Base-by-base conservation (phyloP, 2,113 vertebrate species). In the Chloropsis cyanopogon region DNA sequence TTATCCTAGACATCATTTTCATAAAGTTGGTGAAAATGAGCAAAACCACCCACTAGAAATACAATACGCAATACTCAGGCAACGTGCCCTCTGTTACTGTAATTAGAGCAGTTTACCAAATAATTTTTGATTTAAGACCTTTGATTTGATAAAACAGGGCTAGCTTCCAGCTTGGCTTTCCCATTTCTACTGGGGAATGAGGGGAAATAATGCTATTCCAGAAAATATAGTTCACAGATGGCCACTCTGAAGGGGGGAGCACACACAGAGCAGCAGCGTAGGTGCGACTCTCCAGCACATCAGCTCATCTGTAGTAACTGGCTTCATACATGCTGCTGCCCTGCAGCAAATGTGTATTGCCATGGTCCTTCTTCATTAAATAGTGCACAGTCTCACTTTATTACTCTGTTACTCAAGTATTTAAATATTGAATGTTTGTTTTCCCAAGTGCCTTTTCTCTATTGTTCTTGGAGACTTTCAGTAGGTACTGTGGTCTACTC, bases 151-250 rank as follows among this genome's bases (percentile, higher is more conserved):
- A 88, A 71, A 23, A 37, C 12, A 77, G 35, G 47, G 50, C 63
- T 75, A 93, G 71, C 70, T 80, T 92, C 82, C 52, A 85, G 59
- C 76, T 82, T 93, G 71, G 22, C 52, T 63, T 88, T 90, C 59
- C 14, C 26, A 37, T 20, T 87, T 95, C 63, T 87, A 4, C 71
- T 78, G 76, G 54, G 47, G 46, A 91, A 42, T 85, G 75, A 87
- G 5, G 28, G 28, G 16, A 4, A 64, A 66, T 68, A 95, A 89
- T 52, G 12, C 72, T 75, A 2, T 94, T 95, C 35, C 56, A 86
- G 82, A 81, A 90, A 80, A 88, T 56, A 71, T 35, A 47, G 69
- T 70, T 83, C 60, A 81, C 92, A 95, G 92, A 93, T 95, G 95
- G 90, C 52, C 14, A 6, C 92, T 93, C 90, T 56, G 71, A 64